These are phyloP conservation scores for Lepus timidus DNA, from an alignment of 2,113 vertebrate genomes.

Conservation along the genomic window DNA sequence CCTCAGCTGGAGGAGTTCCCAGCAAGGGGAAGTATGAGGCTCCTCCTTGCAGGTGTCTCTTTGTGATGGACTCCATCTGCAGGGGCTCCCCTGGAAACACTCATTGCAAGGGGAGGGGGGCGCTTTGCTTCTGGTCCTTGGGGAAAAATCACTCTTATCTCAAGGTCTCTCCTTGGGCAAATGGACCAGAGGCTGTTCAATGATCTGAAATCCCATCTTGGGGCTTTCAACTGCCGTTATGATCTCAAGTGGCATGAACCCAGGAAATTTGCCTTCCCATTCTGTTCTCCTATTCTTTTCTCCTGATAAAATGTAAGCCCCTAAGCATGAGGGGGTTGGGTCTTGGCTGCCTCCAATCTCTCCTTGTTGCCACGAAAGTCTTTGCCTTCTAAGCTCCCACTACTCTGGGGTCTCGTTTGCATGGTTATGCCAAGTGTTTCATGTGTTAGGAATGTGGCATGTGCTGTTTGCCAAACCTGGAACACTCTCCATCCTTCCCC, in stretches of 20 bases:
- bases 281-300: background rate
- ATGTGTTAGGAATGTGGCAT: background rate
- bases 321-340: background rate
- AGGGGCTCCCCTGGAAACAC: background rate
- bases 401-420: background rate
- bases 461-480: background rate
- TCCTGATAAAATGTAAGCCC: background rate
- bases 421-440: background rate
- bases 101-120: background rate
- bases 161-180: background rate
- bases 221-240: slow-evolving; percentile 3
- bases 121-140: background rate
- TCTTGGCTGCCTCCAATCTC: background rate
- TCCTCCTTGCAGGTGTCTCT: slow-evolving; percentile 54
- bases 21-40: background rate
- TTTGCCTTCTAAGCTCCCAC: background rate
- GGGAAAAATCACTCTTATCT: slow-evolving; percentile 53
- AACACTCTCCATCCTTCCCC: background rate
- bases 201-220: slow-evolving; percentile 33
- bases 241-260: slow-evolving; percentile 45
- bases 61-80: slow-evolving; percentile 70
- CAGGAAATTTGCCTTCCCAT: slow-evolving; percentile 27
- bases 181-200: background rate
- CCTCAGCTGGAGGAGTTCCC: slow-evolving; percentile 57
- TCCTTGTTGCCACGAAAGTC: no score